These are phyloP conservation scores for Drosophila tanythrix DNA, from an alignment of 2,888 invertebrate species.

Conservation along the genomic window DNA sequence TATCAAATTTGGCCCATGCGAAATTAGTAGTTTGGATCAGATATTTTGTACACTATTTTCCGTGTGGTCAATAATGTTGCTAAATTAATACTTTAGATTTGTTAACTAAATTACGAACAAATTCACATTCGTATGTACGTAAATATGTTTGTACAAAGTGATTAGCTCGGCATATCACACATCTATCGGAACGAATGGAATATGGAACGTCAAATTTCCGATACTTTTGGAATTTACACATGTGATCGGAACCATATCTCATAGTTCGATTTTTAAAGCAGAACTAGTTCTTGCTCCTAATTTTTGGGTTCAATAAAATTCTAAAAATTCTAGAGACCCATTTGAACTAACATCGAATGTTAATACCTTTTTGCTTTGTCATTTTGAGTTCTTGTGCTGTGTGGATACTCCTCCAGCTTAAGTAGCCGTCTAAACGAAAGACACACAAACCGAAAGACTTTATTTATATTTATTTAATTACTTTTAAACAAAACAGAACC, in stretches of 20 bases:
- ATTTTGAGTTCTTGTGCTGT: conserved; percentile 84
- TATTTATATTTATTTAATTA: conserved; percentile 84
- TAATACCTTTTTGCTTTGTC: not conserved
- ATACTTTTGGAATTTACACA: conserved; percentile 22
- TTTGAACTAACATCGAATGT: not conserved
- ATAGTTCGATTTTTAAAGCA: not conserved
- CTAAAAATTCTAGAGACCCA: not conserved
- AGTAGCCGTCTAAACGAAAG: conserved; percentile 75
- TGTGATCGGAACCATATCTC: not conserved
- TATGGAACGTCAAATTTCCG: conserved; percentile 28
- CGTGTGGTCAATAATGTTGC: conserved; percentile 5
- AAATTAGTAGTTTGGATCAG: not conserved
- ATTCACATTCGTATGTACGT: conserved; percentile 17
- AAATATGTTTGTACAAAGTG: conserved; percentile 18
- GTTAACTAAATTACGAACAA: conserved; percentile 27
- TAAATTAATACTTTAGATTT: conserved; percentile 23
- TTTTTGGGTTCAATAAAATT: not conserved
- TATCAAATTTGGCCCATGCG: conserved; percentile 17
- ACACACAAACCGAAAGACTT: conserved; percentile 81
- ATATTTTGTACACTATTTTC: not conserved
- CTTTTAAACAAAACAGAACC: conserved; percentile 82
- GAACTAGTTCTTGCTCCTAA: conserved; percentile 8
- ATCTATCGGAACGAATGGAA: conserved; percentile 20
- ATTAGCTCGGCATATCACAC: conserved; percentile 17
- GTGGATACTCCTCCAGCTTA: conserved; percentile 77